phyloP scores from a whole-genome alignment of 2,888 invertebrate genomes.

The Leptarthrus brevirostris region DNA sequence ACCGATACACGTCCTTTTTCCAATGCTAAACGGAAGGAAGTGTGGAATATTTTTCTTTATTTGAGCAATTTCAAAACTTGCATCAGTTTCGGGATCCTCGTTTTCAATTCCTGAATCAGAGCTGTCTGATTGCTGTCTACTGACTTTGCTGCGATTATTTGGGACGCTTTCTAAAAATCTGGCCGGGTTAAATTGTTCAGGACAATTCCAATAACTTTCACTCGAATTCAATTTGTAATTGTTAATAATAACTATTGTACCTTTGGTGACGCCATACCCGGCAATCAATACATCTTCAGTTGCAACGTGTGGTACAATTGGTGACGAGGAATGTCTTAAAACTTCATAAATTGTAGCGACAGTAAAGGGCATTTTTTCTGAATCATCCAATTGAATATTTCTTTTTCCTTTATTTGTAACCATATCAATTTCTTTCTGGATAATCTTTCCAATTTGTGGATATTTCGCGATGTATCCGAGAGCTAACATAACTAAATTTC shows the following conservation, averaged over 20 bases:
- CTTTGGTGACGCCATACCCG: conserved; percentile 79
- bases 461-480: conserved; percentile 75
- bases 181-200: conserved; percentile 79
- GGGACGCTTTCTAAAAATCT: conserved; percentile 73
- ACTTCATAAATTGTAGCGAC: conserved; percentile 85
- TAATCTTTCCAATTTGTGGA: conserved; percentile 73
- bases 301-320: conserved; percentile 91
- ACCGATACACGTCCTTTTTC: conserved; percentile 87
- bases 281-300: conserved; percentile 79
- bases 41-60: conserved; percentile 74
- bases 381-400: conserved; percentile 73
- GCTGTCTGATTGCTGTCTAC: not conserved
- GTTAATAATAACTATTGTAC: conserved; percentile 85
- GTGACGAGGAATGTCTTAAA: conserved; percentile 82
- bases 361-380: conserved; percentile 76
- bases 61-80: conserved; percentile 57
- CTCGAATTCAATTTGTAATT: conserved; percentile 84
- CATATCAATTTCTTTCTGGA: conserved; percentile 75
- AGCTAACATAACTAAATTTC: conserved; percentile 80
- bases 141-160: not conserved
- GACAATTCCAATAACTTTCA: conserved; percentile 78
- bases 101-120: conserved; percentile 14
- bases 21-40: conserved; percentile 87
- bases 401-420: conserved; percentile 66
- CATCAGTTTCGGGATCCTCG: not conserved